Percentiles rank a stretch among this genome's conserved stretches.
These are phyloP conservation scores for Thunnus thynnus DNA, from an alignment of 2,113 vertebrate genomes.

Conservation along the genomic window DNA sequence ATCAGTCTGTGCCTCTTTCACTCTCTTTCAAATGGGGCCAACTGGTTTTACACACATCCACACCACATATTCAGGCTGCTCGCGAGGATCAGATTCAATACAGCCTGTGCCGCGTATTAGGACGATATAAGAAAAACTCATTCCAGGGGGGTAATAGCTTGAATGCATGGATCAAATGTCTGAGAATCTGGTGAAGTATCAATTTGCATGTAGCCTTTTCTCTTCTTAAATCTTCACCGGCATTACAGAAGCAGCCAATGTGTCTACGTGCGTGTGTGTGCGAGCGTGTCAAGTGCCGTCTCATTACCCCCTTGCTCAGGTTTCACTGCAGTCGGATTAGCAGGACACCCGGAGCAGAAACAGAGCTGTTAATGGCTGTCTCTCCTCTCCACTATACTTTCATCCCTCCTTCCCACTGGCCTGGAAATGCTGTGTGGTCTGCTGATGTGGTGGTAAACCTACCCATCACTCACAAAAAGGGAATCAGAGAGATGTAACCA, in stretches of 20 bases:
- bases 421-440: conserved; percentile 58
- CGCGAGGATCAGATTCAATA: conserved; percentile 47
- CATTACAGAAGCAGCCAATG: conserved; percentile 53
- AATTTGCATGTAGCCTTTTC: conserved; percentile 64
- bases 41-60: conserved; percentile 68
- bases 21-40: conserved; percentile 64
- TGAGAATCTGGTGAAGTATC: conserved; percentile 62
- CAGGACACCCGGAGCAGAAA: conserved; percentile 56
- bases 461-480: conserved; percentile 25
- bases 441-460: conserved; percentile 50
- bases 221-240: conserved; percentile 48
- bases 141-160: conserved; percentile 53
- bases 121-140: conserved; percentile 48
- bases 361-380: conserved; percentile 61
- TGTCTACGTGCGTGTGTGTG: conserved; percentile 50
- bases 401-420: conserved; percentile 26
- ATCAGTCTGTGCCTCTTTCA: conserved; percentile 75
- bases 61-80: conserved; percentile 36
- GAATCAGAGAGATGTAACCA: conserved; percentile 33
- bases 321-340: conserved; percentile 81
- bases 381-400: conserved; percentile 39
- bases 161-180: conserved; percentile 62
- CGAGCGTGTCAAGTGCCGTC: conserved; percentile 72
- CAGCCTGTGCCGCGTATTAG: conserved; percentile 39
- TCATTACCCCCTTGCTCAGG: conserved; percentile 76